Conservation (phyloP, 2,113 vertebrate species). For the Chrysochloris asiatica region DNA sequence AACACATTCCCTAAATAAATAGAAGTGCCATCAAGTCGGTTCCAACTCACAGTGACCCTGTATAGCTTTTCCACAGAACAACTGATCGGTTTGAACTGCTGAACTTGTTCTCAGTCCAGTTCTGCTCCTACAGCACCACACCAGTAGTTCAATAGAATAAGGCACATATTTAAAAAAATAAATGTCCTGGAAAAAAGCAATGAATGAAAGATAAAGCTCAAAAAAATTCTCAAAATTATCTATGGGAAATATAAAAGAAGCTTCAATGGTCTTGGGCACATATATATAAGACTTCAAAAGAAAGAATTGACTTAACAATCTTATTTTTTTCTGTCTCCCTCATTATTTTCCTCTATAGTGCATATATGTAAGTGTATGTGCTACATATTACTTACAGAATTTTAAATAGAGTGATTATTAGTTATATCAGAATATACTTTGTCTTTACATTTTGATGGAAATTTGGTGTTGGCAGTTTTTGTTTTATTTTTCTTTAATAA, state of each 20-base stretch:
- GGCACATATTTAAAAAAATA: background rate
- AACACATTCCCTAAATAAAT: too few relatives aligned
- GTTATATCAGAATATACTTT: background rate
- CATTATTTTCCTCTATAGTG: too few relatives aligned
- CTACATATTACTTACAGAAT: background rate
- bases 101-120: too few relatives aligned
- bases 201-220: background rate
- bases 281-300: background rate
- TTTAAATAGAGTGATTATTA: background rate
- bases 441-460: background rate
- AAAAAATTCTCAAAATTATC: background rate
- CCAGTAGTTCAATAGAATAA: background rate
- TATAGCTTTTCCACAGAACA: too few relatives aligned
- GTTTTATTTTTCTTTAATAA: background rate
- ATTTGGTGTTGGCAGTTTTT: background rate
- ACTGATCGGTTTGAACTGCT: too few relatives aligned
- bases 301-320: background rate
- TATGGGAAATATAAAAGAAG: too few relatives aligned
- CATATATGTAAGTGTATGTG: background rate
- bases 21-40: too few relatives aligned
- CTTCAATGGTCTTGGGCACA: background rate
- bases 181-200: background rate
- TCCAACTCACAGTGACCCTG: too few relatives aligned
- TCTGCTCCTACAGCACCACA: too few relatives aligned
- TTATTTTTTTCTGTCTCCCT: background rate